Conservation (phyloP, 1,140 invertebrate genomes). For the Lasioglossum albipes region DNA sequence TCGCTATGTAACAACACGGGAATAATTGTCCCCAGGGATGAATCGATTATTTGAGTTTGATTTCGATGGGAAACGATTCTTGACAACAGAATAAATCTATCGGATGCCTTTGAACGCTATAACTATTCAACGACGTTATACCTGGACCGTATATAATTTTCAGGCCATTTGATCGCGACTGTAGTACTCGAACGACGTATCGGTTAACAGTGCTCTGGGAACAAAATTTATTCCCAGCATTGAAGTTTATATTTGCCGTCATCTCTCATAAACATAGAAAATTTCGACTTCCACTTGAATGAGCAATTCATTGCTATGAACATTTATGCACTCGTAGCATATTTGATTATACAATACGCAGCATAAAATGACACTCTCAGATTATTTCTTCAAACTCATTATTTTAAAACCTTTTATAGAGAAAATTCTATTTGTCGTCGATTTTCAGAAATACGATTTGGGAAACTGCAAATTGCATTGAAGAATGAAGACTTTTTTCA, state of each 20-base stretch:
- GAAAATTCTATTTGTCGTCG: too few relatives aligned
- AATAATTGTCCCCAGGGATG: background rate
- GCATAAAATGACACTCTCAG: too few relatives aligned
- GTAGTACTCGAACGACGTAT: background rate
- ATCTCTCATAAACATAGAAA: background rate
- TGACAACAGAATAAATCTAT: conserved; percentile 18
- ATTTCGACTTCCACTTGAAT: background rate
- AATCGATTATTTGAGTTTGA: background rate
- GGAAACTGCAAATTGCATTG: too few relatives aligned
- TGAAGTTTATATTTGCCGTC: background rate
- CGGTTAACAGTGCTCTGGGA: too few relatives aligned
- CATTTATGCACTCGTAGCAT: too few relatives aligned
- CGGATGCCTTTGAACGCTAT: conserved; percentile 19
- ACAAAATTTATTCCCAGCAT: background rate
- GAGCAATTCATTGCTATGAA: too few relatives aligned
- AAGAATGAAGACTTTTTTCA: too few relatives aligned
- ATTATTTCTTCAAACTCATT: too few relatives aligned
- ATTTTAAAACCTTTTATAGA: too few relatives aligned
- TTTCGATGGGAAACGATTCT: background rate
- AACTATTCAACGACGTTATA: conserved; percentile 12
- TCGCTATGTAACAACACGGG: too few relatives aligned
- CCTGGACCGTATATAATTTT: conserved; percentile 27
- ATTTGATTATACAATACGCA: too few relatives aligned
- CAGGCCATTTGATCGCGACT: conserved; percentile 6
- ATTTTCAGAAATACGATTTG: too few relatives aligned